Percentiles rank a stretch among this genome's conserved stretches.
phyloP scores from a whole-genome alignment of 1,140 invertebrate genomes.

The Dendroctonus valens region DNA sequence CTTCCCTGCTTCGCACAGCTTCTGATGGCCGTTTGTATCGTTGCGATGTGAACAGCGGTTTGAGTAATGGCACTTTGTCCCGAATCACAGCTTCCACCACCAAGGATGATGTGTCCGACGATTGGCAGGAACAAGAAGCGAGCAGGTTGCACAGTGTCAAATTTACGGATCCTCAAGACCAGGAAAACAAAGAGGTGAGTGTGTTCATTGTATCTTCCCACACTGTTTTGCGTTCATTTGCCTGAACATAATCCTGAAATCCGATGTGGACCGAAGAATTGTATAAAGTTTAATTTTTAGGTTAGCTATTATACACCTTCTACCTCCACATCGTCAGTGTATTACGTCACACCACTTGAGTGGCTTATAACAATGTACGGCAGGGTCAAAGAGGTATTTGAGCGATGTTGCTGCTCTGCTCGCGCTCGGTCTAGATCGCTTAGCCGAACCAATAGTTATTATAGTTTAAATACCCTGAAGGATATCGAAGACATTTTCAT shows the following conservation, averaged over 20 bases:
- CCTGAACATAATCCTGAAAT: neutral
- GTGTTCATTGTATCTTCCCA: neutral
- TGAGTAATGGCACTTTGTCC: slow-evolving; percentile 47
- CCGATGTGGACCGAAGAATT: neutral
- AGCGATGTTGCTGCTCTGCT: slow-evolving; percentile 32
- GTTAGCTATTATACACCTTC: slow-evolving; percentile 32
- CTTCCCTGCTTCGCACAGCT: slow-evolving; percentile 35
- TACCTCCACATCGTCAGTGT: slow-evolving; percentile 28
- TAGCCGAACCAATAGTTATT: slow-evolving; percentile 40
- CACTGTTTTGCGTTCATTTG: neutral
- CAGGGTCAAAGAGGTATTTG: slow-evolving; percentile 28
- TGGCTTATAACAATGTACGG: slow-evolving; percentile 28
- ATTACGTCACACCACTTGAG: slow-evolving; percentile 32
- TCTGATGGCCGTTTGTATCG: slow-evolving; percentile 52
- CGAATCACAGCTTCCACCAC: slow-evolving; percentile 46
- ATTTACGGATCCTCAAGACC: slow-evolving; percentile 78
- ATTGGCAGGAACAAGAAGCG: slow-evolving; percentile 76
- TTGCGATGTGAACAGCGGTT: slow-evolving; percentile 46
- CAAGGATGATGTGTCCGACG: slow-evolving; percentile 61
- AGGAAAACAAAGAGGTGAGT: slow-evolving; percentile 72
- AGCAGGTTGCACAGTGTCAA: slow-evolving; percentile 84
- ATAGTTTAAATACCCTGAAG: slow-evolving; percentile 38
- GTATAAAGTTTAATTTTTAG: slow-evolving; percentile 26
- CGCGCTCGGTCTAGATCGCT: slow-evolving; percentile 14
- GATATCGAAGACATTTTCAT: slow-evolving; percentile 33